Evolutionary conservation across 2,113 vertebrate genomes (phyloP).

Genomic region (Dolichallabes microphthalmus): DNA sequence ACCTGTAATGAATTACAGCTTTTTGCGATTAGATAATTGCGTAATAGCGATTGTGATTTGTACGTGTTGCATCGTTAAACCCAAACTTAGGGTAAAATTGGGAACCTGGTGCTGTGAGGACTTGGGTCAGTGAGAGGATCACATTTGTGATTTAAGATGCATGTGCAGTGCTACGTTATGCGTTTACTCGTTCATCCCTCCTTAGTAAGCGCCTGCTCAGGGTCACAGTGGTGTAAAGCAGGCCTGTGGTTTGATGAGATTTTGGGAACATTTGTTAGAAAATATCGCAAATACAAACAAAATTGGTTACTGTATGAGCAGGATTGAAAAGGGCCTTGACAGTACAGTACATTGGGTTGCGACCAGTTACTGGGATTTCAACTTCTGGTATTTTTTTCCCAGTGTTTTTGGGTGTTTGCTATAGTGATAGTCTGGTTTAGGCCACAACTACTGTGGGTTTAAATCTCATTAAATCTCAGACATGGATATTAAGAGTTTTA

Average conservation of each 20-base stretch:
- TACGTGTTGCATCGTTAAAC: background rate
- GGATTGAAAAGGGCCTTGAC: background rate
- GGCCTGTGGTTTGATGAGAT: background rate
- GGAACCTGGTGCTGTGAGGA: background rate
- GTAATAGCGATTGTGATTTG: too few relatives aligned
- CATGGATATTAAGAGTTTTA: background rate
- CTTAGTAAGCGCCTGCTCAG: background rate
- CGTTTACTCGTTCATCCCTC: background rate
- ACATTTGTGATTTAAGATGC: background rate
- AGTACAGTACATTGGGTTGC: background rate
- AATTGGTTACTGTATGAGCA: background rate
- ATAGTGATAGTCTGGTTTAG: background rate
- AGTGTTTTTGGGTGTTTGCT: background rate
- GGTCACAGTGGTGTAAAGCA: background rate
- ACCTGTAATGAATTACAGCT: too few relatives aligned
- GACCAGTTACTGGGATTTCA: background rate
- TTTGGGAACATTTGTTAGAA: background rate
- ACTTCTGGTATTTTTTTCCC: background rate
- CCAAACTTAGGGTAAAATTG: background rate
- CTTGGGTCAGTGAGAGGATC: background rate
- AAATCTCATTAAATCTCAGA: background rate
- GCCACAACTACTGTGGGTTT: background rate
- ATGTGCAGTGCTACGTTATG: background rate
- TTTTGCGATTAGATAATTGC: too few relatives aligned
- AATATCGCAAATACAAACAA: background rate